Percentiles rank a stretch among this genome's conserved stretches.
Evolutionary conservation across 2,888 invertebrate genomes (phyloP).

Genomic region (Hoplodrina blanda): DNA sequence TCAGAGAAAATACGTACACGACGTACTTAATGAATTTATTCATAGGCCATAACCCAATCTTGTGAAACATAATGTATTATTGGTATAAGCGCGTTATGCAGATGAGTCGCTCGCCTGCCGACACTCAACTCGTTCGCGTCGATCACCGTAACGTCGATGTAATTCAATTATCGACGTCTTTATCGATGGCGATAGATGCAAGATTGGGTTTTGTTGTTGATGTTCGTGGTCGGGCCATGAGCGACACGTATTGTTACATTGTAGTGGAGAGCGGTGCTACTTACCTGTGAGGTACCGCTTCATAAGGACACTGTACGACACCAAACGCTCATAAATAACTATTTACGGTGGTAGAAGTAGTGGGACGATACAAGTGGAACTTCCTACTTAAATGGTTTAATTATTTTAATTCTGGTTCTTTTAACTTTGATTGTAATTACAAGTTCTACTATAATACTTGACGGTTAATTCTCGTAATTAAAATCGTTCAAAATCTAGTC

Average conservation of each 20-base stretch:
- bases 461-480: too few species aligned
- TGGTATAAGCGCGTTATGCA: conserved; percentile 40
- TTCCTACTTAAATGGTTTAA: too few species aligned
- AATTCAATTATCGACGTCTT: conserved; percentile 70
- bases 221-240: conserved; percentile 53
- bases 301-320: too few species aligned
- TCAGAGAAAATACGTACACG: background rate
- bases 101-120: conserved; percentile 27
- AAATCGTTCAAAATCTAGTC: too few species aligned
- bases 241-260: background rate
- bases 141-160: conserved; percentile 55
- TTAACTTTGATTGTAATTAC: too few species aligned
- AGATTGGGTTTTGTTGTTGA: conserved; percentile 62
- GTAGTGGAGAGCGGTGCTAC: background rate
- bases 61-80: conserved; percentile 29
- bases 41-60: conserved; percentile 35
- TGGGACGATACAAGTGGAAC: too few species aligned
- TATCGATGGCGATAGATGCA: conserved; percentile 63
- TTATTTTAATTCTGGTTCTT: too few species aligned
- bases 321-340: too few species aligned
- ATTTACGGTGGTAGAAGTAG: too few species aligned
- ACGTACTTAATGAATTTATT: conserved; percentile 39
- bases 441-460: too few species aligned
- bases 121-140: conserved; percentile 46
- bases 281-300: too few species aligned